These are phyloP conservation scores for Marcusenius ussheri DNA, from an alignment of 2,113 vertebrate genomes.

Conservation along the genomic window DNA sequence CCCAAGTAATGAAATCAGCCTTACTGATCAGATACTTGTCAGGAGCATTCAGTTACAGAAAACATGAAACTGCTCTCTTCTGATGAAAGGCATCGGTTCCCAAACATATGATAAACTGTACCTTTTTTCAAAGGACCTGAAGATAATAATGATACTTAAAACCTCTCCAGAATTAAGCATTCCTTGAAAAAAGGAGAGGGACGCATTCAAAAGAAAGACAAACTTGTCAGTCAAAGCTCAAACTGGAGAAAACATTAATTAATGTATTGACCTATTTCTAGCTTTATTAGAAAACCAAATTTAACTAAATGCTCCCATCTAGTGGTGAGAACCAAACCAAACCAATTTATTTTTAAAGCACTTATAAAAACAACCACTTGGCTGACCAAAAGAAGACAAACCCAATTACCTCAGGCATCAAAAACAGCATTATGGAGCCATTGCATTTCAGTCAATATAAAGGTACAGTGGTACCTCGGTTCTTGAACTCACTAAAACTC, in stretches of 20 bases:
- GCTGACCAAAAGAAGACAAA: background rate
- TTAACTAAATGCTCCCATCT: slow-evolving; percentile 14
- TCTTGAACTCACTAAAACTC: no score
- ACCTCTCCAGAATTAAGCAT: background rate
- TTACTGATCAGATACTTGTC: background rate
- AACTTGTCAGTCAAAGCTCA: background rate
- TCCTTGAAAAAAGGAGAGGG: background rate
- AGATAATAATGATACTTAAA: background rate
- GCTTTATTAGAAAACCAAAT: background rate
- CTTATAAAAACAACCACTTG: no score
- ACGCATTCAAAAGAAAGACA: background rate
- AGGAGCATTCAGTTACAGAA: background rate
- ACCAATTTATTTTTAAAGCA: no score
- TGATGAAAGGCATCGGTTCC: background rate
- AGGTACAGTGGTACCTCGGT: background rate
- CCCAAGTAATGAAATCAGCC: background rate
- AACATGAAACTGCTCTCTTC: background rate
- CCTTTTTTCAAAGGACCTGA: background rate
- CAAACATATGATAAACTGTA: background rate
- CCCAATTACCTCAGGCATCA: background rate
- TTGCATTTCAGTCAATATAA: background rate
- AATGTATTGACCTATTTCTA: background rate
- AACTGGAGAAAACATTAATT: background rate
- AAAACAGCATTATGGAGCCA: background rate
- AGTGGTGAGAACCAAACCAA: background rate